Conservation (phyloP, 1,140 invertebrate species). For the Neelides sp. region DNA sequence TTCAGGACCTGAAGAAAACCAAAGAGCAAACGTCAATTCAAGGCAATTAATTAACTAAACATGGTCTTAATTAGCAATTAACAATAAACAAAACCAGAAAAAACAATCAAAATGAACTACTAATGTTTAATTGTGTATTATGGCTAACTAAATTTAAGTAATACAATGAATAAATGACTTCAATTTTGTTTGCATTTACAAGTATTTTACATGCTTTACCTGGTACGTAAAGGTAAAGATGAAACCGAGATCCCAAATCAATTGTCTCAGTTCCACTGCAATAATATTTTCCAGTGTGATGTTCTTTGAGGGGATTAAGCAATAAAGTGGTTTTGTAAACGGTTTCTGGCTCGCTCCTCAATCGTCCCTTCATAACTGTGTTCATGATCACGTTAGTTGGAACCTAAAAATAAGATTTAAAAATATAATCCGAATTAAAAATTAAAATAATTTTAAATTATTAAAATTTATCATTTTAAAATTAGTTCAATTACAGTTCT, state of each 20-base stretch:
- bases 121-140: not conserved
- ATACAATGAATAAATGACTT: no score
- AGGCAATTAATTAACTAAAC: no score
- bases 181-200: no score
- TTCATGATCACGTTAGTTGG: slow-evolving; percentile 12
- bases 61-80: no score
- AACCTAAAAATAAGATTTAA: slow-evolving; percentile 14
- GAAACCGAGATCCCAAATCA: slow-evolving; percentile 1
- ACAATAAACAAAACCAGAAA: no score
- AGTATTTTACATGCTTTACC: slow-evolving; percentile 15
- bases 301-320: slow-evolving; percentile 21
- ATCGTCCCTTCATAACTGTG: not conserved
- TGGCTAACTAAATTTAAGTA: not conserved
- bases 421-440: not conserved
- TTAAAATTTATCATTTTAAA: not conserved
- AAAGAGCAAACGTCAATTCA: no score
- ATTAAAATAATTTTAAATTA: not conserved
- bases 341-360: slow-evolving; percentile 1
- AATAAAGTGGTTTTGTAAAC: slow-evolving; percentile 13
- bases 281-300: slow-evolving; percentile 25
- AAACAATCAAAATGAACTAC: not conserved
- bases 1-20: no score
- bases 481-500: not conserved
- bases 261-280: slow-evolving; percentile 15
- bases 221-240: slow-evolving; percentile 25